Conservation (phyloP, 1,140 invertebrate genomes). For the Psix sp. region DNA sequence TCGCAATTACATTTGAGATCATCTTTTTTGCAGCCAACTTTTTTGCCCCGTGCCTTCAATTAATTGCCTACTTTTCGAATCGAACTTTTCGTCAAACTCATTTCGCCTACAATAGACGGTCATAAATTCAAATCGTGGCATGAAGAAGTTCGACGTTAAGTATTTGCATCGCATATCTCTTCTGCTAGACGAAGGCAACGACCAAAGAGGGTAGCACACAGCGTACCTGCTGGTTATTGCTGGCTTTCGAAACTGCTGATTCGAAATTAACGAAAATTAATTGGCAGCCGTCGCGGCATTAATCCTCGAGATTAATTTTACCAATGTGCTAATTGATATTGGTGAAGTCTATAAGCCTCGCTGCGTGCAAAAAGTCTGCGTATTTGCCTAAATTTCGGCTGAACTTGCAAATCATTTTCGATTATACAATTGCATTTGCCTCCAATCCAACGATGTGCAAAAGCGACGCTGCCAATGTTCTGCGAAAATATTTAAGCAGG, state of each 20-base stretch:
- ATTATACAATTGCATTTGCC: too few relatives aligned
- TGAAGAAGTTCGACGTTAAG: slow-evolving; percentile 46
- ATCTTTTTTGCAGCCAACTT: too few relatives aligned
- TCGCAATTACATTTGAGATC: too few relatives aligned
- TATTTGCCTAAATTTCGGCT: too few relatives aligned
- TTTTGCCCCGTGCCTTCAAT: too few relatives aligned
- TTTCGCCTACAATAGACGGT: slow-evolving; percentile 8
- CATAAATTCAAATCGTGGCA: slow-evolving; percentile 29
- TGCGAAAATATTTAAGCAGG: background rate
- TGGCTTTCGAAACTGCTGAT: slow-evolving; percentile 73
- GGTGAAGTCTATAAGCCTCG: slow-evolving; percentile 44
- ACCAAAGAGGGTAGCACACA: slow-evolving; percentile 61
- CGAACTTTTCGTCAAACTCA: slow-evolving; percentile 12
- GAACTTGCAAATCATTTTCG: too few relatives aligned
- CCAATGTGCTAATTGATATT: slow-evolving; percentile 71
- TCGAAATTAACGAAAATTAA: slow-evolving; percentile 76
- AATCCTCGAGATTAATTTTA: slow-evolving; percentile 74
- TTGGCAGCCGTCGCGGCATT: slow-evolving; percentile 72
- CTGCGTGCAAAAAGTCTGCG: slow-evolving; percentile 37
- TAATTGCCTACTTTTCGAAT: too few relatives aligned
- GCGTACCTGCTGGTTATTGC: slow-evolving; percentile 44
- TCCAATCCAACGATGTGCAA: too few relatives aligned
- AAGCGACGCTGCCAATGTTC: too few relatives aligned
- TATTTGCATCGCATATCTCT: slow-evolving; percentile 45
- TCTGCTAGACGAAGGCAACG: slow-evolving; percentile 41